Base-by-base conservation (phyloP, 2,888 invertebrate species). In the Trissolcus brochymenae region DNA sequence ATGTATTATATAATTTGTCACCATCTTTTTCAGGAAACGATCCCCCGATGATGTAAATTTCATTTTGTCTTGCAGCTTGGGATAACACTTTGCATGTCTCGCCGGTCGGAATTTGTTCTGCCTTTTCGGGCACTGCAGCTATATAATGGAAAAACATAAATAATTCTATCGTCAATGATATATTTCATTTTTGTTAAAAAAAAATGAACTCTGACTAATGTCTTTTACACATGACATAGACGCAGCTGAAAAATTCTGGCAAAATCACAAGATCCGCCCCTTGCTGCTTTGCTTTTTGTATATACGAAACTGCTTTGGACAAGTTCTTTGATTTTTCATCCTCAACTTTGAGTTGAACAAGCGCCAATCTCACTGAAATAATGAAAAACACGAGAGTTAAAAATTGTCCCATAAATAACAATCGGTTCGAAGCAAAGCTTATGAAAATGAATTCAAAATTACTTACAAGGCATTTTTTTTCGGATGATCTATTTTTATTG, bases 201-300 rank as follows among this genome's bases (percentile, higher is more conserved):
- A 25, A 25, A 35, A 35, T 35, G 11, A 35, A 35, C 11, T 7
- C 35, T 35, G 35, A 35, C 1, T 35, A 35, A 35, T 35, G 35
- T 35, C 35, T 35, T 60, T 90, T 89, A 93, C 94, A 91, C 57
- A 94, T 94, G 66, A 98, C 98, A 89, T 98, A 98, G 0, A 98
- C 98, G 14, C 95, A 95, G 88, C 98, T 98, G 85, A 98, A 98
- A 87, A 97, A 98, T 90, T 98, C 98, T 7, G 95, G 95, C 6
- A 95, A 87, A 0, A 92, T 92, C 19, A 95, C 90, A 29, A 95
- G 82, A 50, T 93, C 91, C 0, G 94, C 94, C 9, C 91, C 90
- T 60, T 91, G 90, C 57, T 91, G 88, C 76, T 93, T 93, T 0
- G 96, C 96, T 76, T 92, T 91, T 72, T 92, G 90, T 68, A 98